Percentiles rank a stretch among this genome's conserved stretches.
These are phyloP conservation scores for Cirrhinus mrigala DNA, from an alignment of 2,797 vertebrate genomes.

Conservation along the genomic window DNA sequence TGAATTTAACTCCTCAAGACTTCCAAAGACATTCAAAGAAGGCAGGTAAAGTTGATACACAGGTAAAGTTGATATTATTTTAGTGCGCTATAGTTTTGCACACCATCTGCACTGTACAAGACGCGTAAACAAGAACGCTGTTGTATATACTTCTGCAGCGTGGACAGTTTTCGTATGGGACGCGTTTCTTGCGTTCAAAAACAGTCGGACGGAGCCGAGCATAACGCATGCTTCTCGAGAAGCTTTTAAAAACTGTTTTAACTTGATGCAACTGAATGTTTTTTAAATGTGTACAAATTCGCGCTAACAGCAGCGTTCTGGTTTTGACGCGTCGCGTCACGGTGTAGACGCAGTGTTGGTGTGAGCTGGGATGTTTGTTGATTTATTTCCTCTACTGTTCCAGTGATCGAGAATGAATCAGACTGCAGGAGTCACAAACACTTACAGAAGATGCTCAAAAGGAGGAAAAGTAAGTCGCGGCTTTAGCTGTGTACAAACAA, in stretches of 20 bases:
- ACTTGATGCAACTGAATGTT: neutral
- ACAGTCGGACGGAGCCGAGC: neutral
- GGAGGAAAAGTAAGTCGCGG: conserved; percentile 86
- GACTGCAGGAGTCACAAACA: conserved; percentile 90
- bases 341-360: neutral
- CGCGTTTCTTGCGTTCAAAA: neutral
- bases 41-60: neutral
- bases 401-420: conserved; percentile 88
- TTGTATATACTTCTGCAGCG: neutral
- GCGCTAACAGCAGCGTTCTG: neutral
- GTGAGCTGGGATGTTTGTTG: conserved; percentile 11
- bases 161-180: neutral
- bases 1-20: neutral
- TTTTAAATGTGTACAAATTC: too few species aligned
- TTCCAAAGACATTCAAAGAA: neutral
- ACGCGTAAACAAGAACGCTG: neutral
- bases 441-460: conserved; percentile 89
- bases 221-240: neutral
- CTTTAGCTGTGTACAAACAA: neutral
- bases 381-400: conserved; percentile 37
- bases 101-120: neutral
- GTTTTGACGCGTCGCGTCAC: neutral
- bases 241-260: neutral
- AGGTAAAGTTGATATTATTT: conserved; percentile 6
- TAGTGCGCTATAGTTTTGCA: neutral